Conservation (phyloP, 2,888 invertebrate genomes). For the Caenorhabditis sp. region DNA sequence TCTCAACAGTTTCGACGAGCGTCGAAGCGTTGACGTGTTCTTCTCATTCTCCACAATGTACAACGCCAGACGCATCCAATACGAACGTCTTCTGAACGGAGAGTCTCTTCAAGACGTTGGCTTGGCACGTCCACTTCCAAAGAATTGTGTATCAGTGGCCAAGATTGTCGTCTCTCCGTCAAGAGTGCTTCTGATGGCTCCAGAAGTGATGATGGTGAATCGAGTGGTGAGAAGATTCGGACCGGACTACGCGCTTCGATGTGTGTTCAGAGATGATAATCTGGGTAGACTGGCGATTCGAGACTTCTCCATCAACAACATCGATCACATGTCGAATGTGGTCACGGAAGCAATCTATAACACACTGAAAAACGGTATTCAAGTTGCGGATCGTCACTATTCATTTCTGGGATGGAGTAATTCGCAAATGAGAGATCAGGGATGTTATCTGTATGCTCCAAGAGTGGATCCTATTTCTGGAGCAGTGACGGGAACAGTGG, state of each 20-base stretch:
- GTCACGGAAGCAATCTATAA: conserved; percentile 68
- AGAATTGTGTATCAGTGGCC: conserved; percentile 70
- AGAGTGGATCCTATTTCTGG: conserved; percentile 60
- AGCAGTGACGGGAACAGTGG: conserved; percentile 52
- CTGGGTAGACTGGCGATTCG: conserved; percentile 63
- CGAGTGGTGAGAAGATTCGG: conserved; percentile 79
- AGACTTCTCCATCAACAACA: conserved; percentile 67
- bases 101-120: conserved; percentile 58
- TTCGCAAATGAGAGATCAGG: conserved; percentile 82
- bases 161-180: conserved; percentile 61
- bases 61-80: conserved; percentile 41
- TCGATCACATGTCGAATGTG: conserved; percentile 67
- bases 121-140: conserved; percentile 62
- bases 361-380: conserved; percentile 68
- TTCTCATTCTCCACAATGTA: conserved; percentile 68
- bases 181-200: conserved; percentile 68
- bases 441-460: conserved; percentile 79
- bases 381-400: conserved; percentile 72
- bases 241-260: conserved; percentile 76
- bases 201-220: conserved; percentile 82
- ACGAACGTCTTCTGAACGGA: conserved; percentile 49
- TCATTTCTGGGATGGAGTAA: conserved; percentile 82
- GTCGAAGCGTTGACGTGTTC: conserved; percentile 66
- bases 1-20: conserved; percentile 74
- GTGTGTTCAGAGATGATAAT: conserved; percentile 77